Percentiles rank a stretch among this genome's conserved stretches.
Evolutionary conservation across 2,113 vertebrate genomes (phyloP).

Genomic region (Gorsachius goisagi): DNA sequence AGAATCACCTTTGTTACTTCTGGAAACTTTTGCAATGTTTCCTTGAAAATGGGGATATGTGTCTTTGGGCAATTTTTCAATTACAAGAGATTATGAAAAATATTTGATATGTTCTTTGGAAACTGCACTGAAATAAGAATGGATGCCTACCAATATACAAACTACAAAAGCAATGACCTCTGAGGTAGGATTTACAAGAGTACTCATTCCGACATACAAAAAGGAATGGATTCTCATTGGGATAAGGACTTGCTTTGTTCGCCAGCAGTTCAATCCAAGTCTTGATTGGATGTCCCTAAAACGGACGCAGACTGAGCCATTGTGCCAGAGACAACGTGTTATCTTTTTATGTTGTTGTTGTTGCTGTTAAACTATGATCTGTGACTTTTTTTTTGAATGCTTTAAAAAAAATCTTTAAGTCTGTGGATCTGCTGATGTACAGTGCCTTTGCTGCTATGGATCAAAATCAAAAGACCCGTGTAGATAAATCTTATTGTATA

Average conservation of each 20-base stretch:
- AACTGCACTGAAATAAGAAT: conserved; percentile 69
- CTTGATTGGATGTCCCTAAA: conserved; percentile 74
- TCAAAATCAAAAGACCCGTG: conserved; percentile 86
- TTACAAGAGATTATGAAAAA: conserved; percentile 72
- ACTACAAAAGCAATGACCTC: conserved; percentile 72
- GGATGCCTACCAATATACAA: conserved; percentile 68
- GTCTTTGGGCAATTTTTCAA: conserved; percentile 76
- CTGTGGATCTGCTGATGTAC: conserved; percentile 91
- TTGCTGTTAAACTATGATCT: conserved; percentile 84
- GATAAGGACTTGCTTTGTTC: conserved; percentile 74
- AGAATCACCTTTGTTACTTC: conserved; percentile 77
- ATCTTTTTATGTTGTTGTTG: conserved; percentile 82
- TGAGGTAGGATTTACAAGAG: conserved; percentile 67
- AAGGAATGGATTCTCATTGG: conserved; percentile 71
- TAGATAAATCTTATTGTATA: conserved; percentile 88
- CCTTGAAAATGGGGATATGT: conserved; percentile 76
- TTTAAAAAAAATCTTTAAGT: conserved; percentile 82
- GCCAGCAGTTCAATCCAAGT: conserved; percentile 75
- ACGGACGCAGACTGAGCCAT: conserved; percentile 78
- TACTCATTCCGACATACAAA: conserved; percentile 62
- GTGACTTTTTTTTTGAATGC: conserved; percentile 82
- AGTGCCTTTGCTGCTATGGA: conserved; percentile 92
- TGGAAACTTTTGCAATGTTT: conserved; percentile 77
- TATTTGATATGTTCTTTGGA: conserved; percentile 75
- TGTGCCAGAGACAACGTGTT: conserved; percentile 81